Evolutionary conservation across 2,113 vertebrate species (phyloP), one percentile per base, ranked within the genome.

Genomic region (Lasiurus cinereus): DNA sequence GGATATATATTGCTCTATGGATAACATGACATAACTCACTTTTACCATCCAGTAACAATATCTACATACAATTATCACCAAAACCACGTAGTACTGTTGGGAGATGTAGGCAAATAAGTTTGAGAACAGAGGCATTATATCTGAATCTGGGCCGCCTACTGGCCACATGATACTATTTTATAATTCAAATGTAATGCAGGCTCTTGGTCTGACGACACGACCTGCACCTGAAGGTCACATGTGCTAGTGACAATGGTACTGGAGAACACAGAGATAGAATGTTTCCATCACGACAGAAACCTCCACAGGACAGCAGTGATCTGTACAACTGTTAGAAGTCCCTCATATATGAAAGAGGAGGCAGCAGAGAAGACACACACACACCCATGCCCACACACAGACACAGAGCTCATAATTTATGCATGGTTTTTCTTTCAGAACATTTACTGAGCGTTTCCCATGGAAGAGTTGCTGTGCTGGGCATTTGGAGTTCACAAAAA

Each of bases 181-280:
- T 67, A 76, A 74, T 72, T 88, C 80, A 93, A 90, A 90, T 72
- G 22, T 80, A 83, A 91, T 56, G 79, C 74, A 90, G 48, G 11
- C 18, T 59, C 33, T 88, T 66, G 39, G 56, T 19, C 83, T 29
- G 12, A 50, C 21, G 66, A 33, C 9, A 52, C 12, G 52, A 72
- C 36, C 64, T 31, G 15, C 52, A 19, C 36, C 82, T 59, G 82
- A 52, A 90, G 36, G 31, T 24, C 78, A 74, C 66, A 66, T 3
- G 6, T 62, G 19, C 69, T 64, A 59, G 22, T 15, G n/a, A 48
- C 48, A 77, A n/a, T 19, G 22, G 21, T 48, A 48, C 0, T 54
- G 7, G 2, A 77, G 50, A 90, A 33, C n/a, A 77, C 5, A 88
- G 31, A 36, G 5, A 16, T 0, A 69, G 31, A 83, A 29, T 24